Conservation (phyloP, 2,113 vertebrate genomes). For the Ailuropoda melanoleuca region DNA sequence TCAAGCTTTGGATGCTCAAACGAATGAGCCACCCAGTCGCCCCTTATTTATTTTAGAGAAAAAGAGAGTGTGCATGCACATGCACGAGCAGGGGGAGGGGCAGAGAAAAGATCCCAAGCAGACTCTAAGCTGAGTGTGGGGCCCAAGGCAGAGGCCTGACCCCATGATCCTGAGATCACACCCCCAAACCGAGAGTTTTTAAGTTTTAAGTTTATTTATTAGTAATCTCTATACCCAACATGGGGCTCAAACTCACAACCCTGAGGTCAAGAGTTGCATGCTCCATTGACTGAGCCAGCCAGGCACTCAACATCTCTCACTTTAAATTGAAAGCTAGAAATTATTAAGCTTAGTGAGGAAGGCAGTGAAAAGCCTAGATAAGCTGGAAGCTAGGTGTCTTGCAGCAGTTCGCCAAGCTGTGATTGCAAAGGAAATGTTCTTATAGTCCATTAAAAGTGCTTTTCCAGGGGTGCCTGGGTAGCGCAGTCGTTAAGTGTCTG, state of each 20-base stretch:
- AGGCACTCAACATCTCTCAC: neutral
- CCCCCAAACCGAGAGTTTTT: neutral
- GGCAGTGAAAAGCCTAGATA: neutral
- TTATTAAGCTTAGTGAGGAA: neutral
- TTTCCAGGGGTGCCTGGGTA: too few relatives aligned
- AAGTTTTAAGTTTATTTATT: neutral
- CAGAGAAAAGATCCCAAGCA: neutral
- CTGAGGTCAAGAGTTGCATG: neutral
- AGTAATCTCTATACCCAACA: neutral
- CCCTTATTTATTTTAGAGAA: neutral
- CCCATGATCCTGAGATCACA: neutral
- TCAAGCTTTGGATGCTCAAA: neutral
- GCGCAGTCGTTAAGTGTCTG: too few relatives aligned
- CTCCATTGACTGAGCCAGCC: neutral
- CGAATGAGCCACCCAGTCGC: neutral
- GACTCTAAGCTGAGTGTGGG: neutral
- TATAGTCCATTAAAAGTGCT: neutral
- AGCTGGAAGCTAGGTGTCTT: neutral
- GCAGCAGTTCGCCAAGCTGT: neutral
- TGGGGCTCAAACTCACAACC: neutral
- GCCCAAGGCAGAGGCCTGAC: neutral
- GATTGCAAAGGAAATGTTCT: neutral
- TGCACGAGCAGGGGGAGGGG: neutral
- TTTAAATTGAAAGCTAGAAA: neutral
- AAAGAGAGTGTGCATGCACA: neutral